Evolutionary conservation across 2,888 invertebrate species (phyloP).

Genomic region (Rugalucina vietnamica): DNA sequence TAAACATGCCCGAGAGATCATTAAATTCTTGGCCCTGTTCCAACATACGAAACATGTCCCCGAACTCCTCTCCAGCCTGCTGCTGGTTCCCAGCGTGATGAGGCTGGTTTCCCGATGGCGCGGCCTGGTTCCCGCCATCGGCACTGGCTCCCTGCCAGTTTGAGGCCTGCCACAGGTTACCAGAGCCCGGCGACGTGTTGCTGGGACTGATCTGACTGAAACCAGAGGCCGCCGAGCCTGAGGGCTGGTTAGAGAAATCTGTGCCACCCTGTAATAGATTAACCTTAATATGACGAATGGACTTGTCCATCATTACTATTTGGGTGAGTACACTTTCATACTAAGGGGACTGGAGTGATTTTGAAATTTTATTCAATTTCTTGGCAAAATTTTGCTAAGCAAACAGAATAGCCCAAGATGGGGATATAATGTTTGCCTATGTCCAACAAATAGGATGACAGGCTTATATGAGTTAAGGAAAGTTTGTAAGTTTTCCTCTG

Average conservation of each 20-base stretch:
- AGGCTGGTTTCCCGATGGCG: constrained; percentile 53
- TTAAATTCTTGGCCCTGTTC: constrained; percentile 79
- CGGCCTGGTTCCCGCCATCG: constrained; percentile 49
- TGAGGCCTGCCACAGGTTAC: constrained; percentile 62
- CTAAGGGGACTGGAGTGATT: no score
- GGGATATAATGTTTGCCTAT: no score
- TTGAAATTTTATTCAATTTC: no score
- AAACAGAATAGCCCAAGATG: no score
- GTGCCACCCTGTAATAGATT: constrained; percentile 49
- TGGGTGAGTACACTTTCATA: no score
- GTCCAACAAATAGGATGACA: no score
- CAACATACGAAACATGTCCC: constrained; percentile 82
- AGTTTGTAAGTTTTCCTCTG: no score
- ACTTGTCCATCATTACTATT: no score
- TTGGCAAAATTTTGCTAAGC: no score
- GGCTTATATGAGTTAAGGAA: no score
- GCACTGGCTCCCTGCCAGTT: constrained; percentile 69
- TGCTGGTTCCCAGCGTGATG: constrained; percentile 62
- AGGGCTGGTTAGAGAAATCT: constrained; percentile 51
- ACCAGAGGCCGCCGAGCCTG: constrained; percentile 66
- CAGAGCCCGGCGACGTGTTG: constrained; percentile 74
- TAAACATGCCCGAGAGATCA: constrained; percentile 81
- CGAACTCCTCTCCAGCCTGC: constrained; percentile 77
- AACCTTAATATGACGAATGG: no score
- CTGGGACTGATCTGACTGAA: constrained; percentile 89